A percentile compares a stretch with the other conserved stretches of the same genome.
These are phyloP conservation scores for Potamilus streckersoni DNA, from an alignment of 1,140 invertebrate genomes.

Conservation along the genomic window DNA sequence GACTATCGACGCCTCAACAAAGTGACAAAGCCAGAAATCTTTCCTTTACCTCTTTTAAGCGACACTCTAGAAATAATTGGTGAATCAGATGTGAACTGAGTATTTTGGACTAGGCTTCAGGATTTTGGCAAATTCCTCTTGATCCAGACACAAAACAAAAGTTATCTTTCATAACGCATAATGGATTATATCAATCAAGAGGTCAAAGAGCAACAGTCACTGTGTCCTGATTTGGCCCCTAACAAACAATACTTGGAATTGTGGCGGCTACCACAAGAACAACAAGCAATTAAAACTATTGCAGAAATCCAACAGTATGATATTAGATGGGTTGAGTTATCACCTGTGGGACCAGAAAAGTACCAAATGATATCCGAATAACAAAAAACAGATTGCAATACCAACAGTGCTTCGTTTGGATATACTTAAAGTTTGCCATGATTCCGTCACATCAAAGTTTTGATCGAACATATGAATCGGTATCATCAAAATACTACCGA, in stretches of 20 bases:
- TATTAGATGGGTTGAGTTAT: constrained; percentile 26
- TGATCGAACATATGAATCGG: constrained; percentile 22
- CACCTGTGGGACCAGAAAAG: constrained; percentile 22
- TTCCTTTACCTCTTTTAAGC: too few species aligned
- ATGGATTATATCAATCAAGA: constrained; percentile 3
- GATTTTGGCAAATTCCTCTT: constrained; percentile 15
- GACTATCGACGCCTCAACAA: too few species aligned
- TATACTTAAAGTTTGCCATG: constrained; percentile 32
- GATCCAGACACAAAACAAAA: constrained; percentile 18
- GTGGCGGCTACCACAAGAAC: too few species aligned
- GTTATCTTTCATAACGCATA: constrained; percentile 10
- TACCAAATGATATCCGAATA: neutral
- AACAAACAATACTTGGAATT: too few species aligned
- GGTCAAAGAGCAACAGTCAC: too few species aligned
- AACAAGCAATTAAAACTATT: too few species aligned
- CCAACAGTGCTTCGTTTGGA: constrained; percentile 15
- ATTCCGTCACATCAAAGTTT: constrained; percentile 20
- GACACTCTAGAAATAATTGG: too few species aligned
- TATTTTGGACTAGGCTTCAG: neutral
- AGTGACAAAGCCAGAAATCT: too few species aligned
- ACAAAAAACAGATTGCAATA: constrained; percentile 11
- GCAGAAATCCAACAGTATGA: neutral
- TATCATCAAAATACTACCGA: constrained; percentile 32
- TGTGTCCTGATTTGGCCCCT: too few species aligned
- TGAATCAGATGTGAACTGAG: too few species aligned